Evolutionary conservation across 2,113 vertebrate genomes (phyloP).

Genomic region (Oryctolagus cuniculus): DNA sequence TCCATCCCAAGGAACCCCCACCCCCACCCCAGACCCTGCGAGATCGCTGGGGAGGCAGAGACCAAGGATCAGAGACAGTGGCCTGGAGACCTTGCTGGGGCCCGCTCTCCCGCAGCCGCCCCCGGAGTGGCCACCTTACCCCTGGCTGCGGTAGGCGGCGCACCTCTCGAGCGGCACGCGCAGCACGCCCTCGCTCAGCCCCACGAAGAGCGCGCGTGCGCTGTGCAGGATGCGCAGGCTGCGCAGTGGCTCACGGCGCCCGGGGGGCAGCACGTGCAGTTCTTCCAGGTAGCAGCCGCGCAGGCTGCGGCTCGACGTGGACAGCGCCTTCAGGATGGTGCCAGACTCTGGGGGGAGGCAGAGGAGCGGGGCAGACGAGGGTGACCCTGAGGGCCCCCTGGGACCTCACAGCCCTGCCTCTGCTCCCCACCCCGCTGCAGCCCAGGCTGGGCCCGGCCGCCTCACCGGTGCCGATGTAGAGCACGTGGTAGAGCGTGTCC

Average conservation of each 20-base stretch:
- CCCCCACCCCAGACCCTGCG: neutral
- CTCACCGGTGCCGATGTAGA: conserved; percentile 98
- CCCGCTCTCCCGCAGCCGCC: neutral
- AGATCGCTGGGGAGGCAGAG: neutral
- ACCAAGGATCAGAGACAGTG: neutral
- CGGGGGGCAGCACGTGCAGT: conserved; percentile 94
- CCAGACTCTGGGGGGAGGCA: conserved; percentile 91
- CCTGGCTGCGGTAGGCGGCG: conserved; percentile 92
- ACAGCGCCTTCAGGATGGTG: conserved; percentile 97
- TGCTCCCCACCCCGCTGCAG: neutral
- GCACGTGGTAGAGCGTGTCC: conserved; percentile 97
- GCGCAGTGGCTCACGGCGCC: conserved; percentile 93
- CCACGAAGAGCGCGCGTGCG: conserved; percentile 95
- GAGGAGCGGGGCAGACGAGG: conserved; percentile 16
- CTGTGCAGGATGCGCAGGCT: conserved; percentile 98
- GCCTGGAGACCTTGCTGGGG: neutral
- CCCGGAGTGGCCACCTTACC: conserved; percentile 86
- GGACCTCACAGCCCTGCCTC: neutral
- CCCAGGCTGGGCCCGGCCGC: accelerated
- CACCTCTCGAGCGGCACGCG: conserved; percentile 97
- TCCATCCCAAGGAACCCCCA: neutral
- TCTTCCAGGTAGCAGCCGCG: conserved; percentile 98
- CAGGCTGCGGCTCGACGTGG: conserved; percentile 94
- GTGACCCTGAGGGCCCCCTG: conserved; percentile 69
- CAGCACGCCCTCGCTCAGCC: conserved; percentile 93